Base-by-base conservation (phyloP, 2,888 invertebrate genomes). In the Monopis laevigella region DNA sequence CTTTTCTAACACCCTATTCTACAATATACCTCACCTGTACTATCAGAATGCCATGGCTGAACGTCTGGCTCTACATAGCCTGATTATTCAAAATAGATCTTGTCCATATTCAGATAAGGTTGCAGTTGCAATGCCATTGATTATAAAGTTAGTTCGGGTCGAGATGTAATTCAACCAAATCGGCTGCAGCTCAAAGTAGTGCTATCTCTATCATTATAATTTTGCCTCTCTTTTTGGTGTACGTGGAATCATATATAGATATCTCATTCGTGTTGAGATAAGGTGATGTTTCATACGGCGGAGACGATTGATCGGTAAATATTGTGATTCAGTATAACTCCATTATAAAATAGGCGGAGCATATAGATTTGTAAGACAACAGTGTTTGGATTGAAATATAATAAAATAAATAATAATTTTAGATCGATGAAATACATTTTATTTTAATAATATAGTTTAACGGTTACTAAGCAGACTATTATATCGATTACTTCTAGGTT, bases 261-360 rank as follows among this genome's bases (percentile, higher is more conserved):
- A 78, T 78, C 77, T 73, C 78, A 57, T 70, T 75, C 66, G 51
- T 53, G 49, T 49, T 53, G 73, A 77, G 75, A 77, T 78, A 72
- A 75, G 60, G 63, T 65, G 71, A 70, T 69, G 68, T 61, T 61
- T 59, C 65, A 62, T 56, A 62, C 67, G 63, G 64, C 62, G 64
- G 19, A 12, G 36, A 21, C 11, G 19, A 12, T 36, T 11, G 18
- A 21, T 7, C 24, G 6, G 24, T 7, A 7, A 24, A 24, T 10
- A 19, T 18, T 21, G 21, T 21, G 32, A 36, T 51, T 54, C 56
- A 56, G 54, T 56, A 54, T 70, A 72, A 75, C 69, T 71, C 78
- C 80, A 80, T 80, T 59, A 73, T 72, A 74, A 58, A 80, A 78
- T 58, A 74, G 80, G 80, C 75, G 80, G 70, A 65, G 78, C 72